Base-by-base conservation (phyloP, 2,113 vertebrate species). In the Trematomus loennbergii region DNA sequence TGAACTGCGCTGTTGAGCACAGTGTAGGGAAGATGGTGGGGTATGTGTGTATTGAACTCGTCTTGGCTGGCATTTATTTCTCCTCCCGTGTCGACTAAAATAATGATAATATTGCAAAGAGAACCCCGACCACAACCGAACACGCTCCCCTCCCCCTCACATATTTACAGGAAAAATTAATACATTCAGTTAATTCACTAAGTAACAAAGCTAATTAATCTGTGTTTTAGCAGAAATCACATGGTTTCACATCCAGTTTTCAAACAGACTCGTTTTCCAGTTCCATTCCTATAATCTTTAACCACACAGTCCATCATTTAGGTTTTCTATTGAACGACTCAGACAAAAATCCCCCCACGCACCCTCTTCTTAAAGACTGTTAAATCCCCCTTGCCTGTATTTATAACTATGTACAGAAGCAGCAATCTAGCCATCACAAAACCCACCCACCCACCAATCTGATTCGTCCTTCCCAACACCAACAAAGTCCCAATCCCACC, bases 161-260 rank as follows among this genome's bases (percentile, higher is more conserved):
- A 82, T 95, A 95, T 95, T 93, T 95, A 95, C 94, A 96, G 90
- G 89, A 89, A 93, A 95, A 95, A 95, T 90, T 70, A 94, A 91
- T 94, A 95, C 92, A 95, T 95, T 95, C 93, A 95, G 91, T 94
- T 91, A 93, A 91, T 93, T 94, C 91, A 96, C 94, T 90, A 95
- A 93, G 94, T 93, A 95, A 95, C 94, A 95, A 96, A 95, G 93
- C 93, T 94, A 94, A 92, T 93, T 93, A 79, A 87, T 95, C 87
- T 81, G 89, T 93, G 88, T 91, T 88, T 93, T 90, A 89, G 90
- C 91, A 93, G 93, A 93, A 93, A 92, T 94, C 92, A 92, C 87
- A 91, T 87, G 82, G 86, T 87, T 91, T 92, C 88, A 91, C 89
- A 88, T 93, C 94, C 89, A 94, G 85, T 86, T 88, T 87, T 84